phyloP scores from a whole-genome alignment of 2,113 vertebrate species.

The Parus major region DNA sequence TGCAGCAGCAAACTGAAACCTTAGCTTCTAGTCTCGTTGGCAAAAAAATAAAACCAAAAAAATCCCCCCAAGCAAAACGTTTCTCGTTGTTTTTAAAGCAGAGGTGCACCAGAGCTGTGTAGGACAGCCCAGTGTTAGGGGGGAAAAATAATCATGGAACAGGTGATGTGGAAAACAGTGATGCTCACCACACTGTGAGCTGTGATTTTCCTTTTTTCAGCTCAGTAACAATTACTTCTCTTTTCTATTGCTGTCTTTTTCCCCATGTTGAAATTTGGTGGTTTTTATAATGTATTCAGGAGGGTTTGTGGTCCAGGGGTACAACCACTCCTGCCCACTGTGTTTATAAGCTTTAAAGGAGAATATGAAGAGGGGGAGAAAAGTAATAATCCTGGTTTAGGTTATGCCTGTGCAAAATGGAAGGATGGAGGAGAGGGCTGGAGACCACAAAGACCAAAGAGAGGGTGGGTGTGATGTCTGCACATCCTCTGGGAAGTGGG shows the following conservation, averaged over 20 bases:
- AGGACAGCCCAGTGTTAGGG: not conserved
- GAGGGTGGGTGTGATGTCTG: not conserved
- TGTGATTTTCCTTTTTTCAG: not conserved
- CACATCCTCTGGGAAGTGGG: not conserved
- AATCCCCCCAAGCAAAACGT: not conserved
- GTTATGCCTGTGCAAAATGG: not conserved
- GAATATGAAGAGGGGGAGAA: fast-evolving
- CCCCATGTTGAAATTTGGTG: not conserved
- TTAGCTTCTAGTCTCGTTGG: fast-evolving
- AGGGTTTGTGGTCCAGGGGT: not conserved
- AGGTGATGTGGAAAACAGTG: not conserved
- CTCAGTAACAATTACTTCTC: not conserved
- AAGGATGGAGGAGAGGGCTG: not conserved
- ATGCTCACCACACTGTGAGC: not conserved
- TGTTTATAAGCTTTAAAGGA: not conserved
- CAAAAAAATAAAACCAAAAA: not conserved
- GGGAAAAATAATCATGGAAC: not conserved
- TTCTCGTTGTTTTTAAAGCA: not conserved
- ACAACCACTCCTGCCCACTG: not conserved
- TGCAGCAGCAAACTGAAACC: not conserved
- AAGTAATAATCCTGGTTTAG: not conserved
- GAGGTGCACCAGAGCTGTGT: not conserved
- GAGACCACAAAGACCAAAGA: not conserved
- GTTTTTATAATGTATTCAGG: not conserved
- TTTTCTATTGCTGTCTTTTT: not conserved